Percentiles rank a stretch among this genome's conserved stretches.
Conservation (phyloP, 2,888 invertebrate genomes). For the Congeria kusceri region DNA sequence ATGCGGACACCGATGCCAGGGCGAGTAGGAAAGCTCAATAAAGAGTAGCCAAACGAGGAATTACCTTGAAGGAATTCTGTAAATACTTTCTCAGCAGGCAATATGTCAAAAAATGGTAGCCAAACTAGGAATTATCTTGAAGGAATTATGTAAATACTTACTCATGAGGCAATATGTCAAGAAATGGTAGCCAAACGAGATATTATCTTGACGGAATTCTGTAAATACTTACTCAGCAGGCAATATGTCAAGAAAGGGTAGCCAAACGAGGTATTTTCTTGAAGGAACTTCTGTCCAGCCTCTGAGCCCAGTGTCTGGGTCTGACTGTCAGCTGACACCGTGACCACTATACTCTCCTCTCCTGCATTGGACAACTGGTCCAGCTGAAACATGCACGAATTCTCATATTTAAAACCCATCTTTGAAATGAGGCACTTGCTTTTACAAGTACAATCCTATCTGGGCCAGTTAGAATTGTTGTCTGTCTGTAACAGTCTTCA, state of each 20-base stretch:
- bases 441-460: too few relatives aligned
- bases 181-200: not conserved
- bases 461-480: too few relatives aligned
- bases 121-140: too few relatives aligned
- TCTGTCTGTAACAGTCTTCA: too few relatives aligned
- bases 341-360: conserved; percentile 18
- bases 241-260: conserved; percentile 1
- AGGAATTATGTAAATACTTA: too few relatives aligned
- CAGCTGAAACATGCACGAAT: not conserved
- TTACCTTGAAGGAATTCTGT: too few relatives aligned
- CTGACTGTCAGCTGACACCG: not conserved
- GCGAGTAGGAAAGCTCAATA: too few relatives aligned
- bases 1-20: too few relatives aligned
- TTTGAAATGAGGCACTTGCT: not conserved
- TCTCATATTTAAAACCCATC: not conserved
- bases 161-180: not conserved
- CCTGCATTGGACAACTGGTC: conserved; percentile 18
- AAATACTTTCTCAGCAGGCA: too few relatives aligned
- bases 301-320: not conserved
- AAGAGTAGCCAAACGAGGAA: too few relatives aligned
- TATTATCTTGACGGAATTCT: not conserved
- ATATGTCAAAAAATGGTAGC: too few relatives aligned
- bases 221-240: conserved; percentile 8
- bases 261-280: not conserved
- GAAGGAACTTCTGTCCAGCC: not conserved